phyloP scores from a whole-genome alignment of 2,888 invertebrate genomes.

The Pyrrhosoma nymphula region DNA sequence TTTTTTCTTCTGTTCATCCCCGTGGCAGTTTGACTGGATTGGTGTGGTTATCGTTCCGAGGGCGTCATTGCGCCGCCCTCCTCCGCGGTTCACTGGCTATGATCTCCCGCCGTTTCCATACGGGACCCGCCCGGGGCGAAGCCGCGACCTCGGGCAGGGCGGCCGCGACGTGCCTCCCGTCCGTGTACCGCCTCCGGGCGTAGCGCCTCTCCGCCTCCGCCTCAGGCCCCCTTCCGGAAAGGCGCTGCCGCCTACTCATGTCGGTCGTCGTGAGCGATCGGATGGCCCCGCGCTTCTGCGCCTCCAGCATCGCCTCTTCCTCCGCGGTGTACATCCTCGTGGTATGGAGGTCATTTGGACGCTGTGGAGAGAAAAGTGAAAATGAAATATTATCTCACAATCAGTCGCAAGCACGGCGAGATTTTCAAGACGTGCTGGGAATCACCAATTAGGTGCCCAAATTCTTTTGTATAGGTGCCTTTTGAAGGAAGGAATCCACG shows the following conservation, averaged over 20 bases:
- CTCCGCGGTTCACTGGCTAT: conserved; percentile 86
- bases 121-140: conserved; percentile 75
- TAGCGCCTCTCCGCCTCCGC: conserved; percentile 81
- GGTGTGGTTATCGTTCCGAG: background rate
- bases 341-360: background rate
- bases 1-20: background rate
- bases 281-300: conserved; percentile 71
- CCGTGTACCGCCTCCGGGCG: conserved; percentile 82
- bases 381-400: no score
- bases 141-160: conserved; percentile 80
- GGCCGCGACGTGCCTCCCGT: conserved; percentile 81
- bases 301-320: conserved; percentile 69
- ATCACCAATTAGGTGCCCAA: no score
- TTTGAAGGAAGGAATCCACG: no score
- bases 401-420: no score
- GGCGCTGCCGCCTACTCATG: conserved; percentile 70
- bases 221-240: conserved; percentile 76
- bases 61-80: conserved; percentile 40
- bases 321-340: conserved; percentile 50
- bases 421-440: background rate
- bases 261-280: conserved; percentile 70
- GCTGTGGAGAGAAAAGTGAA: background rate
- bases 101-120: conserved; percentile 89
- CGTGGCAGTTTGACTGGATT: background rate
- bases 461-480: no score